Percentiles rank a stretch among this genome's conserved stretches.
Conservation (phyloP, 2,797 vertebrate genomes). For the Choloepus didactylus region DNA sequence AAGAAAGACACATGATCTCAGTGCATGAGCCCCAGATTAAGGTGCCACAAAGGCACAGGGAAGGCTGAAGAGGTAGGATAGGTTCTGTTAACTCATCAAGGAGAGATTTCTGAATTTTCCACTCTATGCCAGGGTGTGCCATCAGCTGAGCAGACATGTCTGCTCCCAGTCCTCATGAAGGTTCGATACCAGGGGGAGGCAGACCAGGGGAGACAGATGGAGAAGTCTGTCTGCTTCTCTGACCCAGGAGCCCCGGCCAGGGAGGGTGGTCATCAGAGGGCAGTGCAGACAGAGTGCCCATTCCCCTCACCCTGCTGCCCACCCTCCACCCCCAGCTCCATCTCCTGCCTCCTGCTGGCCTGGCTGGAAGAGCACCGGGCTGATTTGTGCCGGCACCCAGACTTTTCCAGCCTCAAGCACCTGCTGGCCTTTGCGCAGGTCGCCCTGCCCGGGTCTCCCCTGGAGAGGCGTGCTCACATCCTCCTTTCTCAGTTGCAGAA, state of each 20-base stretch:
- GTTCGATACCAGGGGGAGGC: rapidly evolving
- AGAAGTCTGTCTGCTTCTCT: too few relatives aligned
- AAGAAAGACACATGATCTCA: rapidly evolving
- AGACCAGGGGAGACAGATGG: background rate
- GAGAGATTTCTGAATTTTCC: rapidly evolving
- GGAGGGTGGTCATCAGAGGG: background rate
- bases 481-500: conserved; percentile 95
- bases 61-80: background rate
- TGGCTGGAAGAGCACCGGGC: conserved; percentile 98
- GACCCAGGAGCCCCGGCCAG: background rate
- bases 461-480: conserved; percentile 94
- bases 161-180: background rate
- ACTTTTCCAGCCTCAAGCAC: conserved; percentile 94
- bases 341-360: conserved; percentile 96
- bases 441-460: conserved; percentile 95
- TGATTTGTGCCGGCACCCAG: conserved; percentile 94
- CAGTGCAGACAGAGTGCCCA: rapidly evolving
- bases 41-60: rapidly evolving
- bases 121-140: background rate
- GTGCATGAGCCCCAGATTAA: background rate
- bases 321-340: conserved; percentile 88
- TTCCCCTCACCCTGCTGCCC: conserved; percentile 35
- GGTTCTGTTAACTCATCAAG: background rate
- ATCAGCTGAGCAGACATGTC: background rate
- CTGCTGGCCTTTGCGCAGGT: conserved; percentile 94